Percentiles rank a stretch among this genome's conserved stretches.
Evolutionary conservation across 2,113 vertebrate species (phyloP).

Genomic region (Redunca redunca): DNA sequence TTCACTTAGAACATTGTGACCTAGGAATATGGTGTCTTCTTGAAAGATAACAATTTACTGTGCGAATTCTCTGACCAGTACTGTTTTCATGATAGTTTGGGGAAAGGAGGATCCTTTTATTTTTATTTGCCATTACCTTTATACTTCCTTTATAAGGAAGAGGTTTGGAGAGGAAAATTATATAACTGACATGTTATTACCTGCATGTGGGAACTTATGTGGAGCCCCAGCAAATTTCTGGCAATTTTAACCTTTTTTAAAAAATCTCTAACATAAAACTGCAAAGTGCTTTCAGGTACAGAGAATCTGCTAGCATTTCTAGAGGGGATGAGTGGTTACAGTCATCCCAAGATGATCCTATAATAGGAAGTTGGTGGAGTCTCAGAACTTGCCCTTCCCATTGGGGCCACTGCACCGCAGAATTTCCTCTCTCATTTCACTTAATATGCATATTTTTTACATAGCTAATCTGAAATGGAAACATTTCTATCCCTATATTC

Average conservation of each 20-base stretch:
- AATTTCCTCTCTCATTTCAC: constrained; percentile 59
- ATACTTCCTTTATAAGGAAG: constrained; percentile 37
- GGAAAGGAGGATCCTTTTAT: not conserved
- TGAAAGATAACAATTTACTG: constrained; percentile 49
- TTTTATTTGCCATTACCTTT: constrained; percentile 44
- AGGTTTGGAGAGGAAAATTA: not conserved
- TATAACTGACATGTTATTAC: not conserved
- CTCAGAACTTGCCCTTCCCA: not conserved
- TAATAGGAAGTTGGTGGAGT: not conserved
- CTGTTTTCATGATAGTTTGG: constrained; percentile 32
- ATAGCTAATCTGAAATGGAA: constrained; percentile 76
- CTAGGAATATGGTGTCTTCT: constrained; percentile 52
- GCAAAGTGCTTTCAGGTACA: not conserved
- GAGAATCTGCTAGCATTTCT: not conserved
- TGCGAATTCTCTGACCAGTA: constrained; percentile 44
- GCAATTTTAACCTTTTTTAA: constrained; percentile 53
- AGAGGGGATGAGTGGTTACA: not conserved
- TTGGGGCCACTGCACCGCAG: not conserved
- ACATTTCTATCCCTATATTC: constrained; percentile 72
- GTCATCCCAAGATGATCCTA: not conserved
- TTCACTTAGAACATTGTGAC: constrained; percentile 59
- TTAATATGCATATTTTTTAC: constrained; percentile 71
- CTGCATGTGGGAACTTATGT: not conserved
- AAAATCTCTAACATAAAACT: constrained; percentile 68
- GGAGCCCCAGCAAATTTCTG: constrained; percentile 4